Evolutionary conservation across 1,140 invertebrate genomes (phyloP).

Genomic region (Temnothorax nylanderi): DNA sequence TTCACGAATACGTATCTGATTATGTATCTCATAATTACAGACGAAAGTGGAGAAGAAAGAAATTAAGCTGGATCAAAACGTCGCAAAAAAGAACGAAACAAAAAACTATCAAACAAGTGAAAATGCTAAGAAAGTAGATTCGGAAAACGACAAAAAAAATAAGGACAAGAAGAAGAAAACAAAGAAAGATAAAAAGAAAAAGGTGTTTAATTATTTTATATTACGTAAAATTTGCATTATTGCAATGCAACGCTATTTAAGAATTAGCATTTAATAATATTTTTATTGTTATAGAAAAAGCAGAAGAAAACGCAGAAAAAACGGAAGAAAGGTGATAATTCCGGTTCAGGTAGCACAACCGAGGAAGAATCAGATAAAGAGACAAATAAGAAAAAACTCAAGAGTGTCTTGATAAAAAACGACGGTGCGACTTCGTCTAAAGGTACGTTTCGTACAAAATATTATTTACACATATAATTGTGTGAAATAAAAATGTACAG

Average conservation of each 20-base stretch:
- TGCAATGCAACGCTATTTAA: neutral
- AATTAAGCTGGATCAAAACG: conserved; percentile 75
- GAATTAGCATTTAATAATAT: conserved; percentile 25
- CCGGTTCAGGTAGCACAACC: conserved; percentile 67
- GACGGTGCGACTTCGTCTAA: conserved; percentile 64
- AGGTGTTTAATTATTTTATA: conserved; percentile 67
- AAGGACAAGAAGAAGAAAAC: conserved; percentile 79
- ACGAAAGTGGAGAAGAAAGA: conserved; percentile 84
- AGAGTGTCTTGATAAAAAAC: conserved; percentile 75
- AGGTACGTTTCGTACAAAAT: conserved; percentile 65
- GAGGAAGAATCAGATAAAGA: conserved; percentile 71
- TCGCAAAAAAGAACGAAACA: conserved; percentile 76
- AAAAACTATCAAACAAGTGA: conserved; percentile 72
- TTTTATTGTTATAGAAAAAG: conserved; percentile 30
- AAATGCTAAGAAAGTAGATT: conserved; percentile 64
- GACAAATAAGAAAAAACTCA: conserved; percentile 78
- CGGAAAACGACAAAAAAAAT: conserved; percentile 76
- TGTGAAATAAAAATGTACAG: neutral
- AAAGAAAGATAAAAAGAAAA: conserved; percentile 81
- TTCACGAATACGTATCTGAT: neutral
- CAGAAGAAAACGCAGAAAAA: conserved; percentile 78
- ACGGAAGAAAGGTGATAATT: conserved; percentile 75
- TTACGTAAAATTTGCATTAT: neutral
- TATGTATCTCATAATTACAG: conserved; percentile 70
- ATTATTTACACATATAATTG: neutral